These are phyloP conservation scores for Sialis fuliginosa DNA, from an alignment of 2,888 invertebrate species.

Conservation along the genomic window DNA sequence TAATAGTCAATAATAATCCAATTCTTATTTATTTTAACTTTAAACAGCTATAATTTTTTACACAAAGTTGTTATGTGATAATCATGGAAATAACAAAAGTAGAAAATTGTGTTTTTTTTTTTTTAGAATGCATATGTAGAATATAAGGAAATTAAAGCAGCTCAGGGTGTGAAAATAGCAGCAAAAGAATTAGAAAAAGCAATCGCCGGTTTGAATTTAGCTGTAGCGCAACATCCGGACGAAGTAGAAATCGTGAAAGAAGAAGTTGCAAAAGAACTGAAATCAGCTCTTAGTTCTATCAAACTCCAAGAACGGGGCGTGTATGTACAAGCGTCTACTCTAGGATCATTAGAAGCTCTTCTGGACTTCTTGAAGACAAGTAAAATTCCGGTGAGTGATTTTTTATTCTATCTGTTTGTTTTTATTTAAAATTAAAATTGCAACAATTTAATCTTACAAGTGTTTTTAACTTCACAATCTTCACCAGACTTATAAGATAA, in stretches of 20 bases:
- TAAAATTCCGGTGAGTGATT: constrained; percentile 74
- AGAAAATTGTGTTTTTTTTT: constrained; percentile 7
- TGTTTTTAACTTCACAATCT: too few species aligned
- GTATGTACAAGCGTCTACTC: constrained; percentile 98
- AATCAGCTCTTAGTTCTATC: constrained; percentile 80
- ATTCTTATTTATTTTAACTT: too few species aligned
- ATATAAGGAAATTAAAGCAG: constrained; percentile 84
- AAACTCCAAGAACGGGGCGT: constrained; percentile 85
- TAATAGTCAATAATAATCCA: too few species aligned
- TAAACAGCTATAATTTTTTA: neutral
- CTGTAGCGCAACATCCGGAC: constrained; percentile 82
- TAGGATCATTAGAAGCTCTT: constrained; percentile 94
- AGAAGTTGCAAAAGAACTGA: constrained; percentile 74
- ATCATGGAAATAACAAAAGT: neutral
- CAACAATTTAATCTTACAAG: neutral
- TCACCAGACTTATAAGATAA: too few species aligned
- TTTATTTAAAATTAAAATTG: neutral
- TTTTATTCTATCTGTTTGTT: constrained; percentile 1
- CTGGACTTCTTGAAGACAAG: constrained; percentile 81
- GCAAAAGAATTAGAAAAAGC: constrained; percentile 97
- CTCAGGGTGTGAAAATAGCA: constrained; percentile 96
- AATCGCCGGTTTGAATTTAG: constrained; percentile 86
- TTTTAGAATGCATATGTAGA: constrained; percentile 78
- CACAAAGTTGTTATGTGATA: neutral
- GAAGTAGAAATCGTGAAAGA: constrained; percentile 77